These are phyloP conservation scores for Lordiphosa collinella DNA, from an alignment of 1,140 invertebrate species.

Conservation along the genomic window DNA sequence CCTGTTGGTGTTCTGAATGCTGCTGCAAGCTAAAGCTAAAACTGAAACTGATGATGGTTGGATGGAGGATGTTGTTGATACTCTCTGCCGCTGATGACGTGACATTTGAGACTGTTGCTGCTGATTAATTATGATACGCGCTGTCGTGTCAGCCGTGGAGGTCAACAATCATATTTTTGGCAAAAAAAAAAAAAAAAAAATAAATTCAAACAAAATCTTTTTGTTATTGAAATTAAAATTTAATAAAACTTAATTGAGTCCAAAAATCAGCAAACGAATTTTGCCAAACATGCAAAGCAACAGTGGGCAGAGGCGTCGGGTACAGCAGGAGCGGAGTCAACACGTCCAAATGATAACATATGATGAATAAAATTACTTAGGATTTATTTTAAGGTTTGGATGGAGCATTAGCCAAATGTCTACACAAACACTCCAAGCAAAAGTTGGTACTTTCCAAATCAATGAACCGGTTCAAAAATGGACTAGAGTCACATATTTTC, in stretches of 20 bases:
- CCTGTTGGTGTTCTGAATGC: conserved; percentile 52
- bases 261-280: conserved; percentile 31
- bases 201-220: conserved; percentile 29
- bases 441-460: no score
- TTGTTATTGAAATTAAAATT: conserved; percentile 64
- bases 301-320: neutral
- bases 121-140: conserved; percentile 65
- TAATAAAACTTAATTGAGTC: conserved; percentile 67
- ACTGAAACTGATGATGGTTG: neutral
- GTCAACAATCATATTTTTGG: conserved; percentile 34
- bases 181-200: conserved; percentile 4
- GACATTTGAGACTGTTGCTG: conserved; percentile 66
- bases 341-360: no score
- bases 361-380: no score
- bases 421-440: no score
- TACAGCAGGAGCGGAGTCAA: no score
- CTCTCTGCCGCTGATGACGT: conserved; percentile 48
- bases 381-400: no score
- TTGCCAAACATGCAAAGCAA: conserved; percentile 1
- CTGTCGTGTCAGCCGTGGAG: conserved; percentile 59
- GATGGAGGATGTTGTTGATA: neutral
- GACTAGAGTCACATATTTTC: no score
- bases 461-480: no score
- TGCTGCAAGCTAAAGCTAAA: conserved; percentile 1
- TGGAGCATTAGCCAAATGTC: no score